Conservation (phyloP, 1,140 invertebrate species). For the Ruditapes philippinarum region DNA sequence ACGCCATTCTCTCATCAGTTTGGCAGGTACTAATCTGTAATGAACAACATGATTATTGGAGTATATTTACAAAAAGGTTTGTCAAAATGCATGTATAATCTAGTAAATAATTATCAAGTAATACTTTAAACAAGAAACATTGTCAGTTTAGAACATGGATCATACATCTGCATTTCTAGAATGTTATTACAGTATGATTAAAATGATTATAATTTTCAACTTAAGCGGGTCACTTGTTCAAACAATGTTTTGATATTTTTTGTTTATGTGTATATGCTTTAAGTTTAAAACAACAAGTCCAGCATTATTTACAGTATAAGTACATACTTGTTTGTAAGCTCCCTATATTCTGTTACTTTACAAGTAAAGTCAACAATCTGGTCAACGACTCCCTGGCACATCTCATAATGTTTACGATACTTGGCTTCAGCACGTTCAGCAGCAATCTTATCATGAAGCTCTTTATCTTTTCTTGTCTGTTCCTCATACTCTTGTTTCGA, state of each 20-base stretch:
- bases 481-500: conserved; percentile 84
- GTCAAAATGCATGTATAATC: too few relatives aligned
- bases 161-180: too few relatives aligned
- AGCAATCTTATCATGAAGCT: conserved; percentile 84
- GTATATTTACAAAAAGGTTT: too few relatives aligned
- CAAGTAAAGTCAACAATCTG: conserved; percentile 85
- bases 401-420: conserved; percentile 85
- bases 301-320: too few relatives aligned
- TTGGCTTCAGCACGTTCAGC: conserved; percentile 83
- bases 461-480: conserved; percentile 83
- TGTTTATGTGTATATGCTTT: too few relatives aligned
- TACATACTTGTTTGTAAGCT: conserved; percentile 85
- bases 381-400: conserved; percentile 81
- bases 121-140: too few relatives aligned
- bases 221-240: too few relatives aligned
- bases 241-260: too few relatives aligned
- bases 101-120: too few relatives aligned
- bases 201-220: neutral
- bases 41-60: too few relatives aligned
- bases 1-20: conserved; percentile 86
- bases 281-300: too few relatives aligned
- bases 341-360: conserved; percentile 85
- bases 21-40: conserved; percentile 84
- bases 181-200: neutral
- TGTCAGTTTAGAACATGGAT: too few relatives aligned